Base-by-base conservation (phyloP, 2,113 vertebrate species). In the Myotis davidii region DNA sequence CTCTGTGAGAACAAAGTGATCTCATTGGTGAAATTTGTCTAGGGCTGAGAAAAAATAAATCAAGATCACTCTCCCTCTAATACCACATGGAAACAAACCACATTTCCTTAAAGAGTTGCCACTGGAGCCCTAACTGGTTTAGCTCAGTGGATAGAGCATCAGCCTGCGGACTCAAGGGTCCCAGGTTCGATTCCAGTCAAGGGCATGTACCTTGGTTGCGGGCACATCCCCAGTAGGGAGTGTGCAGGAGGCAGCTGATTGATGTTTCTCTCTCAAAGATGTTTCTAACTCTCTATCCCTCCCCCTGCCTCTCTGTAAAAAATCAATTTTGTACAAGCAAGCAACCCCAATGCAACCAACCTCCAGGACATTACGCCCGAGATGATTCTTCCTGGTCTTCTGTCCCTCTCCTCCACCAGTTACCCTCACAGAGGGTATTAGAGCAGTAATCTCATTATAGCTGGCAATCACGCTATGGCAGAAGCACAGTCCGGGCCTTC, bases 1-100 rank as follows among this genome's bases (percentile, higher is more conserved):
- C 59, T 82, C 18, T 48, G 50, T 90, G 76, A 96, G 59, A 94
- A 95, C 50, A 96, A 91, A 94, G 74, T 90, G 54, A 86, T 82
- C 52, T 65, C 64, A 45, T 25, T 23, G 85, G 37, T 94, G 90
- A 95, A 95, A 91, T 95, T 1, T 88, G 37, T 90, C 73, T 85
- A 88, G 25, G 42, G 42, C 21, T 48, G 8, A 94, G 52, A 92
- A 82, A 91, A 93, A 94, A 90, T 64, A 90, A 82, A 90, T 94
- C 67, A 88, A 1, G 45, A 81, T 70, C 18, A 34, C 39, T 90
- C 65, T 91, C 42, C 39, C 18, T 78, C 14, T 61, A 69, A 95
- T 52, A 37, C 3, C 23, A 92, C 37, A 64, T 9, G 20, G 54
- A 39, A 78, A 96, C 78, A 95, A 93, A 84, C 88, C 39, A 79